Percentiles rank a stretch among this genome's conserved stretches.
These are phyloP conservation scores for Plotosus lineatus DNA, from an alignment of 2,113 vertebrate species.

Conservation along the genomic window DNA sequence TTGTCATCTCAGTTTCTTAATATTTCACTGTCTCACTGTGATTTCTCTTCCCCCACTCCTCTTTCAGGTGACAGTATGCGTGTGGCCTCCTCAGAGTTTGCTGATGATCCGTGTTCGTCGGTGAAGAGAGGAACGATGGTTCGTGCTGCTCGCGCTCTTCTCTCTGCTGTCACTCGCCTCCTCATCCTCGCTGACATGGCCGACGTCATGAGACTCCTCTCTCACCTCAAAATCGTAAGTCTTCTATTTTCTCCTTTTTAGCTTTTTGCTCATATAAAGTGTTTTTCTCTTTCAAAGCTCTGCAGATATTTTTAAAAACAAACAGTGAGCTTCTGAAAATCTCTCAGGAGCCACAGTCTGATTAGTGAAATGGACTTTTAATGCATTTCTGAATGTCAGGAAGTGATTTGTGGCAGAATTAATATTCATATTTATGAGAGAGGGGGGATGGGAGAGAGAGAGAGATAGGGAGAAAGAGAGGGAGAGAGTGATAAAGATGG, in stretches of 20 bases:
- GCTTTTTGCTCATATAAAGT: not conserved
- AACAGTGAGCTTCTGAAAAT: not conserved
- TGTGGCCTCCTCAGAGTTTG: slow-evolving; percentile 92
- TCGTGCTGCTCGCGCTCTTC: slow-evolving; percentile 88
- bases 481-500: not conserved
- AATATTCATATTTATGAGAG: not conserved
- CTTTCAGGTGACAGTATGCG: slow-evolving; percentile 90
- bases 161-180: slow-evolving; percentile 93
- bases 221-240: slow-evolving; percentile 93
- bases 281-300: not conserved
- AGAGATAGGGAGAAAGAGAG: not conserved
- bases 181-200: slow-evolving; percentile 99
- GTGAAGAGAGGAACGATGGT: slow-evolving; percentile 99
- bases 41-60: not conserved
- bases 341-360: not conserved
- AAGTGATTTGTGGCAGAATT: not conserved
- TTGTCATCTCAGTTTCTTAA: not conserved
- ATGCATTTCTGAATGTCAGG: not conserved
- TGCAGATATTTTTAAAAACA: not conserved
- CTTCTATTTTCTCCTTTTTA: not conserved
- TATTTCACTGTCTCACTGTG: not conserved
- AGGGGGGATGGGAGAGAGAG: no score
- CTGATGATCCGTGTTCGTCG: slow-evolving; percentile 93
- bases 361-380: slow-evolving; percentile 26
- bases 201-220: slow-evolving; percentile 95